Evolutionary conservation across 1,140 invertebrate genomes (phyloP), one percentile per base, ranked within the genome.

Genomic region (Trinorchestia longiramus): DNA sequence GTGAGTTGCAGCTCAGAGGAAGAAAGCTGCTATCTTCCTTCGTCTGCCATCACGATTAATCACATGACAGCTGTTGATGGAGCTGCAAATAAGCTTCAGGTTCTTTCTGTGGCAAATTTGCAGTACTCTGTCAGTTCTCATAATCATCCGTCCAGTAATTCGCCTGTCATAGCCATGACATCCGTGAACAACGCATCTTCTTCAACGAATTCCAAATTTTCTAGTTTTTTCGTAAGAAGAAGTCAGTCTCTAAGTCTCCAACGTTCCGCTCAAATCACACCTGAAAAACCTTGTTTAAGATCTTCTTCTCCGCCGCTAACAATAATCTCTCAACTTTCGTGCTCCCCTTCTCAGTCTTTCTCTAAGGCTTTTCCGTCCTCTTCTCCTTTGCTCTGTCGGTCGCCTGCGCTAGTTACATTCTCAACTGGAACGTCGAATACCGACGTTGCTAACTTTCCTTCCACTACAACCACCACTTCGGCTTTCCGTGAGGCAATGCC

Each of bases 221-320:
- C 92, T 11, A 94, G 92, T 94, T 94, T 94, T 47, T 94, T 94
- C 43, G 92, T 94, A 1, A 15, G 92, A 45, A 43, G 92, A 47
- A 94, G 92, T 43, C 92, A 94, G 40, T 94, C 92, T 23, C n/a
- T 94, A 40, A 94, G 92, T 45, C 92, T 94, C 0, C 92, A 47
- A 11, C 92, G 92, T 94, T 8, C 92, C 44, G 41, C 92, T 47
- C 92, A 94, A 47, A 45, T 94, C 40, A 47, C 43, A 28, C 92
- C 92, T 47, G 92, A 94, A 43, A 44, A 94, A 40, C 43, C 43
- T 40, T 45, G 36, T 47, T 43, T 43, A 47, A 94, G 92, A 40
- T 43, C 92, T 1, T 28, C 92, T 15, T 94, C 92, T 94, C 92
- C 92, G 4, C 44, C 92, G 3, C 44, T 94, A 40, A 91, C 88